A percentile compares a stretch with the other conserved stretches of the same genome.
Conservation (phyloP, 2,888 invertebrate genomes). For the Busseola fusca region DNA sequence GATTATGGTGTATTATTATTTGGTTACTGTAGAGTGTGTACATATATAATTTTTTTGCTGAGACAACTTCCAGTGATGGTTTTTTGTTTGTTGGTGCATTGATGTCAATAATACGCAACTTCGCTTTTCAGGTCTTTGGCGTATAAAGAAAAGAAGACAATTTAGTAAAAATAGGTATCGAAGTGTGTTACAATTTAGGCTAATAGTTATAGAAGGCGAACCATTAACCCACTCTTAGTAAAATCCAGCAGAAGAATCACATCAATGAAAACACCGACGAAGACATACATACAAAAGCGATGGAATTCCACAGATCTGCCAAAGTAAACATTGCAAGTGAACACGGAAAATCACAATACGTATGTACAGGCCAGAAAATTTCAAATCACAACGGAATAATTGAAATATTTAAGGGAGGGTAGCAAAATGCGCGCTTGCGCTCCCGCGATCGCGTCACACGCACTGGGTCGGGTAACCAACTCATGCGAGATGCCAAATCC, state of each 20-base stretch:
- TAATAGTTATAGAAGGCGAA: slow-evolving; percentile 12
- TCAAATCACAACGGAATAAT: slow-evolving; percentile 42
- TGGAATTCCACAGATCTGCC: slow-evolving; percentile 63
- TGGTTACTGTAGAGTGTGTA: not conserved
- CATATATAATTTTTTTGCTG: not conserved
- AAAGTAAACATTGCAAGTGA: slow-evolving; percentile 60
- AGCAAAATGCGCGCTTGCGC: slow-evolving; percentile 37
- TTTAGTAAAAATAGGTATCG: not conserved
- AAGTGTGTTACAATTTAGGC: slow-evolving; percentile 12
- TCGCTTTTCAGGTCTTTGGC: too few relatives aligned
- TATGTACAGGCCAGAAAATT: slow-evolving; percentile 43
- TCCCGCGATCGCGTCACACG: slow-evolving; percentile 44
- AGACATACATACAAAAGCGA: slow-evolving; percentile 64
- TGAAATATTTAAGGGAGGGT: slow-evolving; percentile 40
- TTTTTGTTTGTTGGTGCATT: not conserved
- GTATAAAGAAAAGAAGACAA: not conserved
- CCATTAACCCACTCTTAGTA: slow-evolving; percentile 5
- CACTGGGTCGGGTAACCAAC: slow-evolving; percentile 52
- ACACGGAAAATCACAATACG: slow-evolving; percentile 52
- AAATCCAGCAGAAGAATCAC: slow-evolving; percentile 18
- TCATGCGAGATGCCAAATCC: slow-evolving; percentile 58
- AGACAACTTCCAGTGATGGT: not conserved
- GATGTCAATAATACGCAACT: not conserved
- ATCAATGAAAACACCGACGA: slow-evolving; percentile 37
- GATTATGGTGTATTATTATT: not conserved